These are phyloP conservation scores for Agrypnia vestita DNA, from an alignment of 1,140 invertebrate genomes.

Conservation along the genomic window DNA sequence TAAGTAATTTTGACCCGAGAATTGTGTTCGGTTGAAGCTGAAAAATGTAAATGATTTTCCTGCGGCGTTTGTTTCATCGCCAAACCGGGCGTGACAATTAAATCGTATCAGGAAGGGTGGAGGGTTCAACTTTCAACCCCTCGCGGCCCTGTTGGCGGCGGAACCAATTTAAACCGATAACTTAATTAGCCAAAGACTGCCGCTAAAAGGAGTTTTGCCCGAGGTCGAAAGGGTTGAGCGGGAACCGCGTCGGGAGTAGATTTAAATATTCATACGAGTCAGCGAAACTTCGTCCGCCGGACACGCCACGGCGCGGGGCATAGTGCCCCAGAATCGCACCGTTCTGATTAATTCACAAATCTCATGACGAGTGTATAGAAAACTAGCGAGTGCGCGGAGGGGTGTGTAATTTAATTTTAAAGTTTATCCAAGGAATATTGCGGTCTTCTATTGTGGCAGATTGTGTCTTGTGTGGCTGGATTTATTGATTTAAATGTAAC, in stretches of 20 bases:
- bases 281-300: constrained; percentile 53
- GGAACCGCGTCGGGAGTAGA: not conserved
- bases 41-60: constrained; percentile 32
- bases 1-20: no score
- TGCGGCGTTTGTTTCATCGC: constrained; percentile 15
- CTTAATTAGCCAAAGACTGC: constrained; percentile 59
- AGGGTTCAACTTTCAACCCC: constrained; percentile 50
- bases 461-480: no score
- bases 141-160: constrained; percentile 52
- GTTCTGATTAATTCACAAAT: constrained; percentile 25
- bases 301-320: not conserved
- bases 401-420: no score
- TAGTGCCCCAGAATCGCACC: not conserved
- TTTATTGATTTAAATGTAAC: no score
- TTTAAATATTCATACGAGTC: constrained; percentile 60
- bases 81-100: constrained; percentile 39
- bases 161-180: constrained; percentile 61
- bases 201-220: constrained; percentile 38
- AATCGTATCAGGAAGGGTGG: constrained; percentile 50
- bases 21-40: not conserved
- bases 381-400: no score
- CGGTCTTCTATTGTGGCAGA: no score
- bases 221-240: constrained; percentile 39
- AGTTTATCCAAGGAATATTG: no score
- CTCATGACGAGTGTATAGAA: not conserved